Conservation (phyloP, 1,140 invertebrate genomes). For the Sycobia sp. region DNA sequence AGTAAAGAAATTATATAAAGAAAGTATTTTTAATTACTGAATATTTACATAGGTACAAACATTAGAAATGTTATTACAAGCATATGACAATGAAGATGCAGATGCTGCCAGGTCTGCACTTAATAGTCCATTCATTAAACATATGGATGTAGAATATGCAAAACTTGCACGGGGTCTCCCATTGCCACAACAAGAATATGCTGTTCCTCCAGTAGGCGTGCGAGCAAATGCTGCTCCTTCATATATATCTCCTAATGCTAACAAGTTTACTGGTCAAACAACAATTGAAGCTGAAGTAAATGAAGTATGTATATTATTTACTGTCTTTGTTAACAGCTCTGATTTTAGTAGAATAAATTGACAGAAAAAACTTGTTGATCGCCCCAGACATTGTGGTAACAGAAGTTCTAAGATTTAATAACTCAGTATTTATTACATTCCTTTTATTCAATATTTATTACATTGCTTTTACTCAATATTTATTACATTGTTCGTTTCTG, state of each 20-base stretch:
- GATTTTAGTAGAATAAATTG: neutral
- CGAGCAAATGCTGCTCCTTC: conserved; percentile 74
- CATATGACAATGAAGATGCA: conserved; percentile 89
- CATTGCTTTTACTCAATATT: too few species aligned
- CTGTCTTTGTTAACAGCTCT: neutral
- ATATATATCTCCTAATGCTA: conserved; percentile 69
- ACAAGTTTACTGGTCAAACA: conserved; percentile 48
- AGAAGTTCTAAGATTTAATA: too few species aligned
- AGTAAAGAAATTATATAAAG: neutral
- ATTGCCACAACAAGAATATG: conserved; percentile 66
- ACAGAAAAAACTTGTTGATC: too few species aligned
- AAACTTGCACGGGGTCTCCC: conserved; percentile 79
- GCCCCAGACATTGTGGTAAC: too few species aligned
- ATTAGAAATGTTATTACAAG: conserved; percentile 81
- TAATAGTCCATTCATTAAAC: conserved; percentile 86
- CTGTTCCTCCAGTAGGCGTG: conserved; percentile 66
- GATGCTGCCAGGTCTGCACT: conserved; percentile 77
- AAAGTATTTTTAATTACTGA: neutral
- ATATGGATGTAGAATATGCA: conserved; percentile 94
- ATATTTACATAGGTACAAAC: conserved; percentile 71
- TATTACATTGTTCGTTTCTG: too few species aligned
- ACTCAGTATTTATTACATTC: too few species aligned
- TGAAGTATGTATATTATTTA: conserved; percentile 43
- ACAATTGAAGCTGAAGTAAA: conserved; percentile 57
- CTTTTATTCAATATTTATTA: too few species aligned